Conservation (phyloP, 2,888 invertebrate genomes). For the Hyles lineata region DNA sequence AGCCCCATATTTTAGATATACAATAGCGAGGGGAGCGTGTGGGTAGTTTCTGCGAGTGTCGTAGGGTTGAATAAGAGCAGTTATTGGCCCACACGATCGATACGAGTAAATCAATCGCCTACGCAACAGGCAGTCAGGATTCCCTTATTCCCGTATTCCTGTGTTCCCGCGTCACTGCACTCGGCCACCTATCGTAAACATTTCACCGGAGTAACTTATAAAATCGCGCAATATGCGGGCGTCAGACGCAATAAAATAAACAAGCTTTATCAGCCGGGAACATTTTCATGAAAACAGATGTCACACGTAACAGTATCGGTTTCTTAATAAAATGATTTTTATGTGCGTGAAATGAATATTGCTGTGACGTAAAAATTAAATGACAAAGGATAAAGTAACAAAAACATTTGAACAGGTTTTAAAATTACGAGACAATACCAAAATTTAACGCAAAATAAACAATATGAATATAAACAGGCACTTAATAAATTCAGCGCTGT, state of each 20-base stretch:
- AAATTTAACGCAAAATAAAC: conserved; percentile 22
- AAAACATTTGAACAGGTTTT: no score
- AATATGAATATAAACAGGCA: conserved; percentile 38
- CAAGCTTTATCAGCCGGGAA: conserved; percentile 47
- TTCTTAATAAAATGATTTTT: conserved; percentile 20
- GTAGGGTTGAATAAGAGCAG: conserved; percentile 38
- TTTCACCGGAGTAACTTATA: conserved; percentile 55
- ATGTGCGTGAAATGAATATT: not conserved
- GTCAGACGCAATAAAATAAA: conserved; percentile 67
- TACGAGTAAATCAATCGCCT: conserved; percentile 71
- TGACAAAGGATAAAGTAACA: not conserved
- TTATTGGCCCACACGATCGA: conserved; percentile 52
- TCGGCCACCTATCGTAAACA: conserved; percentile 55
- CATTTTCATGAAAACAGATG: conserved; percentile 28
- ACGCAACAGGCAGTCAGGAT: conserved; percentile 61
- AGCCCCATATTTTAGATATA: conserved; percentile 38
- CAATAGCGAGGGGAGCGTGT: conserved; percentile 11
- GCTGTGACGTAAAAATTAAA: not conserved
- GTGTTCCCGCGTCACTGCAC: conserved; percentile 43
- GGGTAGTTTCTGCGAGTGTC: conserved; percentile 21
- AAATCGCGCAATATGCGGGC: conserved; percentile 57
- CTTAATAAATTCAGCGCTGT: conserved; percentile 71
- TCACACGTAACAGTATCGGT: conserved; percentile 17
- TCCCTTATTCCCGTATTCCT: conserved; percentile 43
- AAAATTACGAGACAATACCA: conserved; percentile 18